These are phyloP conservation scores for Orthonyx spaldingii DNA, from an alignment of 2,113 vertebrate species.

Conservation along the genomic window DNA sequence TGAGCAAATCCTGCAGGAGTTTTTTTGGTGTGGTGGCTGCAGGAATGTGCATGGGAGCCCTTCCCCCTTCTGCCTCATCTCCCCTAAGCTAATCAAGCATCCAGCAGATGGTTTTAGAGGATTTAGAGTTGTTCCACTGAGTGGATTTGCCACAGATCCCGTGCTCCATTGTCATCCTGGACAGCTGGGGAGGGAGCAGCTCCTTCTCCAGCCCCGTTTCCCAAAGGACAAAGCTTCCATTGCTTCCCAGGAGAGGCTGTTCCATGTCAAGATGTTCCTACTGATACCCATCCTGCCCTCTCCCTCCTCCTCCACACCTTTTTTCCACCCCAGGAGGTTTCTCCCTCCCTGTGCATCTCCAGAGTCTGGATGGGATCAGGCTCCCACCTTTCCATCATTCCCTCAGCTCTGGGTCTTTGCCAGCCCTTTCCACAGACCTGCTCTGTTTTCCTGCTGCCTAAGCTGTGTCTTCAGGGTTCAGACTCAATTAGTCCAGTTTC, in stretches of 20 bases:
- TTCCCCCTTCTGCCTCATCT: background rate
- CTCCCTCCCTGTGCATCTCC: background rate
- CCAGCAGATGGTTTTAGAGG: constrained; percentile 11
- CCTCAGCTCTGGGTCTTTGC: background rate
- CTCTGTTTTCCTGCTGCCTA: background rate
- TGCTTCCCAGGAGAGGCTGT: background rate
- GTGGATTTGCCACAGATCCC: background rate
- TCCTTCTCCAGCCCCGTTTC: background rate
- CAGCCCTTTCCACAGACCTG: background rate
- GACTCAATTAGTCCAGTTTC: background rate
- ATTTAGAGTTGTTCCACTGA: background rate
- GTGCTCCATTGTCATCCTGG: background rate
- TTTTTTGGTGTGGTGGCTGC: background rate
- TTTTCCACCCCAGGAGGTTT: background rate
- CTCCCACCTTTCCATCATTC: background rate
- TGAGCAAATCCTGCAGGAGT: fast-evolving
- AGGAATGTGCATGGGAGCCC: background rate
- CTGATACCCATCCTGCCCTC: background rate
- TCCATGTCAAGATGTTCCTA: background rate
- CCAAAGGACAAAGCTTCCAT: background rate
- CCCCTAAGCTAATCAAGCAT: background rate
- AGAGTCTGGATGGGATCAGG: background rate
- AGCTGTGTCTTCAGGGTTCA: background rate
- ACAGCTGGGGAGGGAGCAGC: background rate
- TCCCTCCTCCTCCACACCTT: background rate